Evolutionary conservation across 1,140 invertebrate species (phyloP).

Genomic region (Scaptomyza graminum): DNA sequence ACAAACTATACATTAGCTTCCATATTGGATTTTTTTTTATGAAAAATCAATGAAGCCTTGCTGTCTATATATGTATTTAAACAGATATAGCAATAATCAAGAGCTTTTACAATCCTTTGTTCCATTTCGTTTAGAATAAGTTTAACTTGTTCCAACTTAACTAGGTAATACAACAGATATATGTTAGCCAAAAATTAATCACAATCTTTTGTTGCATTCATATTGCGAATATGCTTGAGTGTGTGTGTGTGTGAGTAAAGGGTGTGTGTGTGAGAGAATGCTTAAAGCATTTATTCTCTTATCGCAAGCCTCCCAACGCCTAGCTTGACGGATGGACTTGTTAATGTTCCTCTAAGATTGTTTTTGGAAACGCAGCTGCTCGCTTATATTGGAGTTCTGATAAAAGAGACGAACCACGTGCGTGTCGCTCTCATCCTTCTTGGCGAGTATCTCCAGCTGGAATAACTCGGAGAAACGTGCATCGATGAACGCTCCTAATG

Average conservation of each 20-base stretch:
- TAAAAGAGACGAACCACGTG: conserved; percentile 71
- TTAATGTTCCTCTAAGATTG: conserved; percentile 18
- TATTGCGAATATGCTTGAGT: conserved; percentile 43
- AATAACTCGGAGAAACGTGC: conserved; percentile 77
- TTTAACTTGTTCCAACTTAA: conserved; percentile 66
- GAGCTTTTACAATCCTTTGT: conserved; percentile 35
- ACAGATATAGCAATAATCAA: conserved; percentile 39
- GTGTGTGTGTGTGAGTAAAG: conserved; percentile 25
- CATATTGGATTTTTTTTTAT: conserved; percentile 71
- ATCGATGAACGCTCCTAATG: conserved; percentile 84
- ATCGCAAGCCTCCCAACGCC: conserved; percentile 32
- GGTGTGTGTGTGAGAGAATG: conserved; percentile 19
- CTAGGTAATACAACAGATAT: conserved; percentile 65
- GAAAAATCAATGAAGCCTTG: conserved; percentile 74
- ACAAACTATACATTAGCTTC: conserved; percentile 49
- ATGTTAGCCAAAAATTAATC: conserved; percentile 67
- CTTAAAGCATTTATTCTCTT: conserved; percentile 26
- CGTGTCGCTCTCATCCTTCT: conserved; percentile 47
- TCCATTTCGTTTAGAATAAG: conserved; percentile 45
- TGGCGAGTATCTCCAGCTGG: conserved; percentile 78
- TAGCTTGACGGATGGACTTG: conserved; percentile 24
- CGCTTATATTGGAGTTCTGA: conserved; percentile 71
- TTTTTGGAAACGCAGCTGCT: conserved; percentile 61
- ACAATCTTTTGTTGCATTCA: conserved; percentile 52
- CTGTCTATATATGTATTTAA: conserved; percentile 25